Conservation (phyloP, 1,140 invertebrate genomes). For the Cydia pomonella region DNA sequence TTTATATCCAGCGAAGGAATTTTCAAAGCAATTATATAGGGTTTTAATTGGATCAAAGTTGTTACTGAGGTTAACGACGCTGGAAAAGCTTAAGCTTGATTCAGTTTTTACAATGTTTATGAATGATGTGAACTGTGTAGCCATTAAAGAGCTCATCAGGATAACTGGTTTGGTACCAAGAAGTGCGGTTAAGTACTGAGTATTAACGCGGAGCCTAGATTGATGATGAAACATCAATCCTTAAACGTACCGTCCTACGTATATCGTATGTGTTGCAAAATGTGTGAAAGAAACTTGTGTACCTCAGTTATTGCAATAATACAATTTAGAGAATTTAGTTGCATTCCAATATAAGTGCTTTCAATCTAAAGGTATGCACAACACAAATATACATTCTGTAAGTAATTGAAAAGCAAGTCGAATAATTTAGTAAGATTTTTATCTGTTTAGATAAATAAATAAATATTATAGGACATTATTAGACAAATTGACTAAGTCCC, state of each 20-base stretch:
- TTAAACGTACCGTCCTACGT: not conserved
- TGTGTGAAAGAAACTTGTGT: not conserved
- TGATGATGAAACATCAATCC: not conserved
- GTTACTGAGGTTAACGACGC: conserved; percentile 13
- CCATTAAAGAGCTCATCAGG: not conserved
- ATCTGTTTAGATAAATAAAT: too few relatives aligned
- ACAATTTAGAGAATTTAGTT: too few relatives aligned
- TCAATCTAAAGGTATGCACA: too few relatives aligned
- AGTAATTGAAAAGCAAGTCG: too few relatives aligned
- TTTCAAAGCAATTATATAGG: conserved; percentile 77
- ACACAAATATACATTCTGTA: too few relatives aligned
- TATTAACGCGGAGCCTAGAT: conserved; percentile 3
- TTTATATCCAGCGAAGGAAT: conserved; percentile 75
- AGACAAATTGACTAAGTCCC: too few relatives aligned
- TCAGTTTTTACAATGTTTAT: conserved; percentile 20
- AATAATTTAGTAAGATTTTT: too few relatives aligned
- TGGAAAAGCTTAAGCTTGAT: conserved; percentile 7
- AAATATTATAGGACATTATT: too few relatives aligned
- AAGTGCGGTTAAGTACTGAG: not conserved
- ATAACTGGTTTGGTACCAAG: not conserved
- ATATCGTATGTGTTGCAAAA: not conserved
- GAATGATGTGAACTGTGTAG: conserved; percentile 7
- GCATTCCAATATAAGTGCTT: too few relatives aligned
- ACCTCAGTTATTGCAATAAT: too few relatives aligned
- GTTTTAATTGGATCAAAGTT: conserved; percentile 75